phyloP scores from a whole-genome alignment of 2,888 invertebrate species.

The Loripinus fragilis region DNA sequence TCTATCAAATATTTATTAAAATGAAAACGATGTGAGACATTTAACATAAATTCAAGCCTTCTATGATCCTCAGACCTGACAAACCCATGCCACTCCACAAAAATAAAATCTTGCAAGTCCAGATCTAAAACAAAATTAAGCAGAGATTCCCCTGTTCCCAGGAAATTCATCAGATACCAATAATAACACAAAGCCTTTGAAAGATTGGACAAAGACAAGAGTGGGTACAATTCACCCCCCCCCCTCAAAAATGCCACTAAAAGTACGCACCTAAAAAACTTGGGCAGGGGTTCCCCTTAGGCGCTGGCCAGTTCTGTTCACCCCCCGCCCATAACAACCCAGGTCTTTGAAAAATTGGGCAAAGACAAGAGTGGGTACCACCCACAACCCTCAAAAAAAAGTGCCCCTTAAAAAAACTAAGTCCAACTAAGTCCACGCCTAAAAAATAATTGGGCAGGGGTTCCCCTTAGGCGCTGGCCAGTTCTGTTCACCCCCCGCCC shows the following conservation, averaged over 20 bases:
- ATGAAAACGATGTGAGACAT: background rate
- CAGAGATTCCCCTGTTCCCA: constrained; percentile 9
- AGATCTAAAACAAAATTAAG: background rate
- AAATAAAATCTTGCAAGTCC: too few species aligned
- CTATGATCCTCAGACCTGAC: too few species aligned
- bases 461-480: constrained; percentile 17
- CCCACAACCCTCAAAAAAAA: background rate
- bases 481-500: constrained; percentile 2
- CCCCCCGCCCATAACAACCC: background rate
- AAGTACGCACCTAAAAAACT: background rate
- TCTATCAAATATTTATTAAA: background rate
- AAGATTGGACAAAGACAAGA: too few species aligned
- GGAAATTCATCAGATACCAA: too few species aligned
- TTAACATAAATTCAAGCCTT: background rate
- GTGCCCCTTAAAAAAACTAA: too few species aligned
- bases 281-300: background rate
- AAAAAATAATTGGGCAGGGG: constrained; percentile 14
- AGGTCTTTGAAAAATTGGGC: constrained; percentile 6
- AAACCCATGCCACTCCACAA: too few species aligned
- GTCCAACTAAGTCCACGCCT: constrained; percentile 14
- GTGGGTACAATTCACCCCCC: too few species aligned
- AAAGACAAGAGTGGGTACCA: constrained; percentile 13
- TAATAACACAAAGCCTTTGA: too few species aligned
- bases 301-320: background rate
- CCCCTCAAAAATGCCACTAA: too few species aligned